Percentiles rank a stretch among this genome's conserved stretches.
These are phyloP conservation scores for Microtus oregoni DNA, from an alignment of 2,113 vertebrate species.

Conservation along the genomic window DNA sequence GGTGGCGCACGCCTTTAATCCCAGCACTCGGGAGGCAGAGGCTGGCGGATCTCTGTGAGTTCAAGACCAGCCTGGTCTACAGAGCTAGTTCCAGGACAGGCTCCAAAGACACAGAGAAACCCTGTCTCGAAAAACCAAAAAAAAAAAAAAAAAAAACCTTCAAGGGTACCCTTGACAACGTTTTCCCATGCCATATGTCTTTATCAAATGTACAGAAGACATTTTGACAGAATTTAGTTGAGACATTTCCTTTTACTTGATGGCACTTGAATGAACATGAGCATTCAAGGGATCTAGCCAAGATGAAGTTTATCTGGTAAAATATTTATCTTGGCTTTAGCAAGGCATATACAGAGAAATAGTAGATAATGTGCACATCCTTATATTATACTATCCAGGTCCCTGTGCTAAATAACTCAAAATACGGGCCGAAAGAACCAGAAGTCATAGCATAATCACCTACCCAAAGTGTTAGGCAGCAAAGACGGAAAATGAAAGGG, in stretches of 20 bases:
- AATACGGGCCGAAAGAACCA: neutral
- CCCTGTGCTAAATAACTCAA: neutral
- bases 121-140: too few species aligned
- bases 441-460: slow-evolving; percentile 10
- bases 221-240: slow-evolving; percentile 25
- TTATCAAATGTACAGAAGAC: slow-evolving; percentile 23
- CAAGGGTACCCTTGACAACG: neutral
- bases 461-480: neutral
- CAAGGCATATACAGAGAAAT: neutral
- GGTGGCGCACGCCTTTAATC: too few species aligned
- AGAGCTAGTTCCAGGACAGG: too few species aligned
- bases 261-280: neutral
- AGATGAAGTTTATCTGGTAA: neutral
- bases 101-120: too few species aligned
- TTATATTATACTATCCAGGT: neutral
- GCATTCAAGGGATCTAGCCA: neutral
- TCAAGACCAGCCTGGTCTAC: too few species aligned
- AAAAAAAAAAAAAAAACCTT: too few species aligned
- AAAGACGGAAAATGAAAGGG: neutral
- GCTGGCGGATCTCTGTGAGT: too few species aligned
- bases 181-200: neutral
- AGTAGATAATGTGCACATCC: neutral
- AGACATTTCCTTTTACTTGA: neutral
- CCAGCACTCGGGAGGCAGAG: too few species aligned
- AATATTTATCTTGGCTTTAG: slow-evolving; percentile 26